Base-by-base conservation (phyloP, 1,140 invertebrate genomes). In the Cheumatopsyche charites region DNA sequence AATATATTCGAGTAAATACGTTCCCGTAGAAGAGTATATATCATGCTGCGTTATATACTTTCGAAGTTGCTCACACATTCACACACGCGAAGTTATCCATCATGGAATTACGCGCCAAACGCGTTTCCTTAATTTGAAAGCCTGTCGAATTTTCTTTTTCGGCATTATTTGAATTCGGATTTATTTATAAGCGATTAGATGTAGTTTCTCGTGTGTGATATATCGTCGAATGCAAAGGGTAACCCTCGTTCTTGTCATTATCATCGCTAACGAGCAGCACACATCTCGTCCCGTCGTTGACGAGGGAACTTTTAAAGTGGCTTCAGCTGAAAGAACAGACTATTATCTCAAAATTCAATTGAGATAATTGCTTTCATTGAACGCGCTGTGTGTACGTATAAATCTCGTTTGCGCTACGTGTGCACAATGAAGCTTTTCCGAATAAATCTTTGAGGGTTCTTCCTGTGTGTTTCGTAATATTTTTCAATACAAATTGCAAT, bases 181-280 rank as follows among this genome's bases (percentile, higher is more conserved):
- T 36, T 36, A 36, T 36, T 4, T 36, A 9, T 3, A 36, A 36
- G 29, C 29, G 29, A 36, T 36, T 9, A n/a, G n/a, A 36, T 36
- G 29, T 36, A 36, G 29, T 4, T 3, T 36, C 13, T 47, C 13
- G 13, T 15, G 13, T 47, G 15, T 58, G 9, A 23, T 25, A 4
- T 12, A 26, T 23, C 11, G 21, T 23, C 11, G 21, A 58, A 58
- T 58, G 55, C 55, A 58, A 58, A 25, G 25, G 12, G 55, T 58
- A 21, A 58, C 55, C 55, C 55, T 58, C 55, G 55, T 58, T 58
- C 55, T 26, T 58, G 55, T 58, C 55, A 58, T 58, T 58, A 58
- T 58, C 55, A 13, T 11, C 23, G 1, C 9, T 58, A 25, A 58
- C 47, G 55, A 58, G 21, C 55, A 19, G 17, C 55, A 58, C 55